A percentile compares a stretch with the other conserved stretches of the same genome.
Conservation (phyloP, 1,140 invertebrate genomes). For the Habropoda laboriosa region DNA sequence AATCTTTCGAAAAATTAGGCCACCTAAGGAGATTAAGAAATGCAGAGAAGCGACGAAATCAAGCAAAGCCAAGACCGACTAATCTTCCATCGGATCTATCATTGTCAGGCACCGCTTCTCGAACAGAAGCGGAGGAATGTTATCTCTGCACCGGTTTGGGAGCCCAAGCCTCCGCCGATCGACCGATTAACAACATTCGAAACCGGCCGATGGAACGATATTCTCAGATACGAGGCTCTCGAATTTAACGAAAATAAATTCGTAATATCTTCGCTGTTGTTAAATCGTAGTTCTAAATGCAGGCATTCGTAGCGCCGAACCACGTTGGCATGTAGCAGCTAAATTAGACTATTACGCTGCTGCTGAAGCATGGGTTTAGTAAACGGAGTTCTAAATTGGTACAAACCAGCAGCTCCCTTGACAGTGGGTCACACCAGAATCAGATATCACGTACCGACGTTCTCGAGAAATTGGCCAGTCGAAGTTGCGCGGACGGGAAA, state of each 20-base stretch:
- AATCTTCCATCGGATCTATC: background rate
- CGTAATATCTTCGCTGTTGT: too few relatives aligned
- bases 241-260: too few relatives aligned
- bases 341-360: background rate
- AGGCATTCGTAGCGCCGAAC: too few relatives aligned
- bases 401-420: background rate
- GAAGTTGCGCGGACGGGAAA: too few relatives aligned
- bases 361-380: background rate
- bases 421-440: too few relatives aligned
- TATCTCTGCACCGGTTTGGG: background rate
- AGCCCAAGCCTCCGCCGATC: background rate
- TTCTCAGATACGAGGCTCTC: too few relatives aligned
- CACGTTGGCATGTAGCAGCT: too few relatives aligned
- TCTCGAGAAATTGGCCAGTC: too few relatives aligned
- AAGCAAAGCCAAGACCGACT: background rate
- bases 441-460: too few relatives aligned
- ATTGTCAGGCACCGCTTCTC: background rate
- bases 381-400: background rate
- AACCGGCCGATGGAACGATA: too few relatives aligned
- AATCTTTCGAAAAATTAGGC: too few relatives aligned
- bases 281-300: too few relatives aligned
- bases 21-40: background rate
- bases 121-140: background rate
- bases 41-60: background rate
- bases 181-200: background rate